Evolutionary conservation across 2,888 invertebrate genomes (phyloP).

Genomic region (Sarcophaga carnaria): DNA sequence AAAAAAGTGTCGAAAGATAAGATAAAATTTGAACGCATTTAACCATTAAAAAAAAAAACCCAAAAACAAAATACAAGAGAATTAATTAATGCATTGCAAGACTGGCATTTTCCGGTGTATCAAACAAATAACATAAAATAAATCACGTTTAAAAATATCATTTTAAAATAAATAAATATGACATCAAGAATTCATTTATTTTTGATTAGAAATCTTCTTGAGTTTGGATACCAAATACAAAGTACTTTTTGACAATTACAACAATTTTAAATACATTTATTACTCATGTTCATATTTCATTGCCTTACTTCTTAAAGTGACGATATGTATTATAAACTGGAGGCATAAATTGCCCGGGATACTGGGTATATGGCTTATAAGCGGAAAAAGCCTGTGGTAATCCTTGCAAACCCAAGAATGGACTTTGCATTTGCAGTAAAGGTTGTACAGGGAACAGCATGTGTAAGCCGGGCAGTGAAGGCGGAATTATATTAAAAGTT

Average conservation of each 20-base stretch:
- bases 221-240: not conserved
- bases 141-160: conserved; percentile 11
- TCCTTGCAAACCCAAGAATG: not conserved
- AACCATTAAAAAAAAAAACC: conserved; percentile 17
- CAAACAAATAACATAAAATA: not conserved
- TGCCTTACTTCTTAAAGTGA: conserved; percentile 5
- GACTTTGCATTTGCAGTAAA: conserved; percentile 1
- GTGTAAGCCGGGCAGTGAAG: not conserved
- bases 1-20: conserved; percentile 26
- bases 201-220: not conserved
- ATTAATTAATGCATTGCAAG: not conserved
- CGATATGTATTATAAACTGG: conserved; percentile 29
- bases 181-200: conserved; percentile 6
- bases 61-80: not conserved
- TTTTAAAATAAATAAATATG: conserved; percentile 14
- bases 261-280: not conserved
- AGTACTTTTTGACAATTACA: no score
- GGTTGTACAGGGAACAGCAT: not conserved
- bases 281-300: not conserved
- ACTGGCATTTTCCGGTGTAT: conserved; percentile 12
- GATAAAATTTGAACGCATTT: conserved; percentile 37
- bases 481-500: conserved; percentile 8
- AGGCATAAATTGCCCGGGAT: conserved; percentile 15
- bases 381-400: not conserved
- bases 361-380: conserved; percentile 6